Base-by-base conservation (phyloP, 2,797 vertebrate genomes). In the Pipistrellus nathusii region DNA sequence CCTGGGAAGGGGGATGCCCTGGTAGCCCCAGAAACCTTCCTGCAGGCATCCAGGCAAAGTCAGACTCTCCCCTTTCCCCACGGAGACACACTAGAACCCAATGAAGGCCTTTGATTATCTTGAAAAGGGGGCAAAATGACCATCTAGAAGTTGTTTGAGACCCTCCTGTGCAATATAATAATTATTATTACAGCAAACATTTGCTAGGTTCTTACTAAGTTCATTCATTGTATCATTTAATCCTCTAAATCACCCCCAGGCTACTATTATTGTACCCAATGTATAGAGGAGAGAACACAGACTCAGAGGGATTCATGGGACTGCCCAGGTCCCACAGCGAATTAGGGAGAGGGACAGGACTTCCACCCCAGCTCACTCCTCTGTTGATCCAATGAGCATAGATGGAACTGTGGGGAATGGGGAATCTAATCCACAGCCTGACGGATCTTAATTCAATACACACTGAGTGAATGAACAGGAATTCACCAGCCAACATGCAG, bases 31-130 rank as follows among this genome's bases (percentile, higher is more conserved):
- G 59, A 57, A 25, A 25, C 10, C 46, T 83, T 38, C 68, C 69
- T 10, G 20, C 27, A 4, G 8, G 3, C 13, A 12, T 23, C 3
- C 1, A 3, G 51, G 17, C 6, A 4, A 8, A 2, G 30, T 13
- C 64, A 64, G 9, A 14, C 69, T 35, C 68, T 23, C 14, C 53
- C 30, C 8, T 6, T 17, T n/a, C 55, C 46, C 35, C 68, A 17
- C 3, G 4, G 53, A 3, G 25, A 9, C 10, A 15, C 3, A 0
- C 15, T 46, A 32, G 21, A 59, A 32, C 2, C 6, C 5, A 57
- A 20, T 11, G 21, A 64, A 44, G 14, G 64, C 11, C 10, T 32
- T 23, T n/a, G 11, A 3, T 78, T 38, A 14, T 32, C 86, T 46
- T 69, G 44, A 69, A 85, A 51, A 8, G 3, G 12, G 38, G 32